Conservation (phyloP, 2,113 vertebrate species). For the Lepidothrix coronata region DNA sequence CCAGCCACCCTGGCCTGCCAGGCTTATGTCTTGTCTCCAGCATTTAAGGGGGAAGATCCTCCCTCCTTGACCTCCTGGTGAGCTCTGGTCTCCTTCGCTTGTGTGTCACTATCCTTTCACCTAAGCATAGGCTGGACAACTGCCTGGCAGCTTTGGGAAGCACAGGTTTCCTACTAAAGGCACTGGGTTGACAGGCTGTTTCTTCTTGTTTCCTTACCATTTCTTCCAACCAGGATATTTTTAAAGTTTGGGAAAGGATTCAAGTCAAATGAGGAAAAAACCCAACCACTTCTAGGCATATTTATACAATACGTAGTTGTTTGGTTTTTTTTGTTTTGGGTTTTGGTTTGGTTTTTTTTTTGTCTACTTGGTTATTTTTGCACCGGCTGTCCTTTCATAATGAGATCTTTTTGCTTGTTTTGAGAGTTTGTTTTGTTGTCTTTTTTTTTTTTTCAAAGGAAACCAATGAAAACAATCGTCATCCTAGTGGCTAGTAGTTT, state of each 20-base stretch:
- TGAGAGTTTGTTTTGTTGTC: not conserved
- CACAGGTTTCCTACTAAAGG: not conserved
- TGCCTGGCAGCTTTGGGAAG: not conserved
- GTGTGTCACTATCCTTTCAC: accelerated
- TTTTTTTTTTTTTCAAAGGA: not conserved
- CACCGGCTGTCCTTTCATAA: not conserved
- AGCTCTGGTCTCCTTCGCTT: not conserved
- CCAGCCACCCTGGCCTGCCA: accelerated
- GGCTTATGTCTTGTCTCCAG: not conserved
- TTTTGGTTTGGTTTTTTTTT: not conserved
- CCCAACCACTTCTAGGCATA: not conserved
- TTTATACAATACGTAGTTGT: not conserved
- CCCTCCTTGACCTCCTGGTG: not conserved
- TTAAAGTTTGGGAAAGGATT: conserved; percentile 10
- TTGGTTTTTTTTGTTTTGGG: not conserved
- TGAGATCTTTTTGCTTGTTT: not conserved
- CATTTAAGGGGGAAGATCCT: not conserved
- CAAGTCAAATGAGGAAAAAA: not conserved
- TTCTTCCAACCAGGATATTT: not conserved
- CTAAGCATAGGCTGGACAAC: not conserved
- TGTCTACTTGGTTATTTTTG: not conserved
- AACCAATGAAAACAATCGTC: not conserved
- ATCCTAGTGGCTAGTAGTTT: not conserved
- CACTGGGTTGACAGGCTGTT: not conserved
- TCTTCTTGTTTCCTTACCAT: not conserved